phyloP scores from a whole-genome alignment of 2,888 invertebrate genomes.

The Creontiades dilutus region DNA sequence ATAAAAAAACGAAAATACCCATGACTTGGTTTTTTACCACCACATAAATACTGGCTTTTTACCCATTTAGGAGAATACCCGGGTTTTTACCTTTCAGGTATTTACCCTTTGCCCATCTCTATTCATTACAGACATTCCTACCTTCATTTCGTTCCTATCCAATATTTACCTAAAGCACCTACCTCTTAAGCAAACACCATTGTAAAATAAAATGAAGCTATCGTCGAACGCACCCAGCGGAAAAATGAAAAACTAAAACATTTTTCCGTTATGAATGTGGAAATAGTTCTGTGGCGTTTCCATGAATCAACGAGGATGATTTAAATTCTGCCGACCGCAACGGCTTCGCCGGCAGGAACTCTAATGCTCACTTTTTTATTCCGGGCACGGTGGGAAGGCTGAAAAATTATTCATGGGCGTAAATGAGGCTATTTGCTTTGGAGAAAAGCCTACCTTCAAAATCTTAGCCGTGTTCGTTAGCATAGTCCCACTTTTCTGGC shows the following conservation, averaged over 20 bases:
- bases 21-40: too few species aligned
- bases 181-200: too few species aligned
- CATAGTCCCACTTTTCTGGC: constrained; percentile 34
- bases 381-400: constrained; percentile 51
- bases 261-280: constrained; percentile 40
- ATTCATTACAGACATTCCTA: too few species aligned
- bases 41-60: too few species aligned
- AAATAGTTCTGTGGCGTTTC: constrained; percentile 11
- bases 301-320: constrained; percentile 40
- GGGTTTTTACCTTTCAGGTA: too few species aligned
- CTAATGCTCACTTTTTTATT: constrained; percentile 55
- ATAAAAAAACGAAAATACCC: too few species aligned
- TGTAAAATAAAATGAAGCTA: too few species aligned
- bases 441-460: constrained; percentile 59
- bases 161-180: too few species aligned
- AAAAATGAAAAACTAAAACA: constrained; percentile 17
- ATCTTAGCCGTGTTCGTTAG: constrained; percentile 57
- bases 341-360: neutral
- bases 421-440: constrained; percentile 67
- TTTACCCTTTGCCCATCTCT: too few species aligned
- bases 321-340: constrained; percentile 48
- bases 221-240: too few species aligned
- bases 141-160: too few species aligned
- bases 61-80: too few species aligned
- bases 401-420: constrained; percentile 66